Conservation (phyloP, 2,888 invertebrate genomes). For the Drosophila falleni region DNA sequence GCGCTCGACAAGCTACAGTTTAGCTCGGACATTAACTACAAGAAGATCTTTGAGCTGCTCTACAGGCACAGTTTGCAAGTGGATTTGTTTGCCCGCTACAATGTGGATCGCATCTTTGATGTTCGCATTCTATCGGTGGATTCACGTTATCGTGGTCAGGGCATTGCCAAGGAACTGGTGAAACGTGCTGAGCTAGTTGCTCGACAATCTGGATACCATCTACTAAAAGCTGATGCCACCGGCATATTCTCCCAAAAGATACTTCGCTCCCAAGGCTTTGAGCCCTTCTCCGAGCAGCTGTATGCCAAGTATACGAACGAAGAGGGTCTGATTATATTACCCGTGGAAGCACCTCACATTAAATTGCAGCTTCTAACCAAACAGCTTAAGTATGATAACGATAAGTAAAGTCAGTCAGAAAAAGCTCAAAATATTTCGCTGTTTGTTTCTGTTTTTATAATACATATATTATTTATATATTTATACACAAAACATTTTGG, state of each 20-base stretch:
- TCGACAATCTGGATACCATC: conserved; percentile 87
- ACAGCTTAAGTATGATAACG: conserved; percentile 43
- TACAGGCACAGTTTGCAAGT: conserved; percentile 90
- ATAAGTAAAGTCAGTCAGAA: conserved; percentile 1
- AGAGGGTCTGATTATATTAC: conserved; percentile 87
- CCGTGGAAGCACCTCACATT: conserved; percentile 88
- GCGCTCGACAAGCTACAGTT: conserved; percentile 89
- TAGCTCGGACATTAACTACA: conserved; percentile 90
- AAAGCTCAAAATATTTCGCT: background rate
- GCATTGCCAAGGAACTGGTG: conserved; percentile 91
- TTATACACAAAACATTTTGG: conserved; percentile 18
- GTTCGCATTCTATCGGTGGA: conserved; percentile 93
- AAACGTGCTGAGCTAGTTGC: conserved; percentile 89
- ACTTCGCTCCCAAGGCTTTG: conserved; percentile 89
- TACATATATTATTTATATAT: conserved; percentile 12
- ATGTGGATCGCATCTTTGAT: conserved; percentile 91
- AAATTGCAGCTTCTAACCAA: conserved; percentile 89
- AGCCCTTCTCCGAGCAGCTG: conserved; percentile 88
- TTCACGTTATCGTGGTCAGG: conserved; percentile 88
- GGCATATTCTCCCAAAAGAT: conserved; percentile 92
- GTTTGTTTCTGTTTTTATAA: conserved; percentile 2
- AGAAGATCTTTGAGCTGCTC: conserved; percentile 91
- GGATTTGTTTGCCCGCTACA: conserved; percentile 89
- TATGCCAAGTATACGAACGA: conserved; percentile 90
- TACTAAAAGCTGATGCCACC: conserved; percentile 93